These are phyloP conservation scores for Brachionus sp. DNA, from an alignment of 1,140 invertebrate species.

Conservation along the genomic window DNA sequence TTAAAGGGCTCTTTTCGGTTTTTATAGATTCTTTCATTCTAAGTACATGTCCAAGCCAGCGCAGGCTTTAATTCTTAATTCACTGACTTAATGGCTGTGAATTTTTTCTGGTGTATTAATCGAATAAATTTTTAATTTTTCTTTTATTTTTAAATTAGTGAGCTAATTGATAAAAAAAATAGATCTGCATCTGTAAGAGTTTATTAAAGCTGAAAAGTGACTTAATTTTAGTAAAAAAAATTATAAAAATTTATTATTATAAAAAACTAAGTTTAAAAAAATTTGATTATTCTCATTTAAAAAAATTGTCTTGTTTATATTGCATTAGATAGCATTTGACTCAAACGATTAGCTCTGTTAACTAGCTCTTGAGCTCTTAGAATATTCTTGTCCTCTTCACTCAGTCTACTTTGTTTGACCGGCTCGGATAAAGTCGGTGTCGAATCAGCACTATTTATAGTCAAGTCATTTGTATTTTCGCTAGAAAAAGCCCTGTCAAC, in stretches of 20 bases:
- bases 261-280: not conserved
- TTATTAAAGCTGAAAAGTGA: no score
- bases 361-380: slow-evolving; percentile 2
- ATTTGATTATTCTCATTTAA: not conserved
- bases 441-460: slow-evolving; percentile 34
- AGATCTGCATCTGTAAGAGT: no score
- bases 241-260: not conserved
- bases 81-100: no score
- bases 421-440: slow-evolving; percentile 16
- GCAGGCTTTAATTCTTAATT: no score
- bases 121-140: no score
- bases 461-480: slow-evolving; percentile 1
- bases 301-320: not conserved
- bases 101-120: no score
- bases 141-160: no score
- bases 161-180: no score
- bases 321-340: slow-evolving; percentile 12
- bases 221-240: no score
- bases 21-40: no score
- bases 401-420: not conserved
- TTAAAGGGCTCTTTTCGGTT: no score
- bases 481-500: not conserved
- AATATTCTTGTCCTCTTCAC: slow-evolving; percentile 21
- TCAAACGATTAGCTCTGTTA: slow-evolving; percentile 35
- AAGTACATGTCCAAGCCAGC: no score